These are phyloP conservation scores for Micromys minutus DNA, from an alignment of 2,113 vertebrate genomes.

Conservation along the genomic window DNA sequence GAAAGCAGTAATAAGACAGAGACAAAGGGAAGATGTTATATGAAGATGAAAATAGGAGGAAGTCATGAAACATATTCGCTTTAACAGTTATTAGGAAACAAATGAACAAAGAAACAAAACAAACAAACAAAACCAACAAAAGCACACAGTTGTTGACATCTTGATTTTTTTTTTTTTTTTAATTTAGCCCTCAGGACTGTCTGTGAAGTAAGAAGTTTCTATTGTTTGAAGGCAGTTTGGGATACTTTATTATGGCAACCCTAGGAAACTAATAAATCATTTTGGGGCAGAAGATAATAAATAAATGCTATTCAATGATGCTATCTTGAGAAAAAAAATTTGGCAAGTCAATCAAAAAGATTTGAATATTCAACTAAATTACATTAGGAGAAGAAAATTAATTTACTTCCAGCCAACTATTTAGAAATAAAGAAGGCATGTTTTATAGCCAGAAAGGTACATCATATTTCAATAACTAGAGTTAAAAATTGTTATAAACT, in stretches of 20 bases:
- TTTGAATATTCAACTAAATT: slow-evolving; percentile 8
- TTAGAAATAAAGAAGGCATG: not conserved
- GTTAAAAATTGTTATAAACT: not conserved
- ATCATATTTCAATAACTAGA: not conserved
- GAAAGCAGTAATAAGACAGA: not conserved
- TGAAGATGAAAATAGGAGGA: not conserved
- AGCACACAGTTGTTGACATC: not conserved
- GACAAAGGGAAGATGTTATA: not conserved
- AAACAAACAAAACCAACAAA: not conserved
- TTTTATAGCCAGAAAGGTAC: not conserved
- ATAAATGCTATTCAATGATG: not conserved
- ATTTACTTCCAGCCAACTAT: not conserved
- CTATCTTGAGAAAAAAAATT: not conserved
- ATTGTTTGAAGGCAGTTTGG: not conserved
- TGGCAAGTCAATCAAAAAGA: not conserved
- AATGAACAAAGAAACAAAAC: not conserved
- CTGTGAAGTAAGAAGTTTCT: not conserved
- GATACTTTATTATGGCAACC: not conserved
- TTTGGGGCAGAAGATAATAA: not conserved
- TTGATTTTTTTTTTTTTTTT: not conserved
- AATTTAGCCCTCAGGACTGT: not conserved
- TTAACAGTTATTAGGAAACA: not conserved
- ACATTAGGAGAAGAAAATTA: not conserved
- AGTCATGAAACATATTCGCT: not conserved
- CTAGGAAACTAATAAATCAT: not conserved